These are phyloP conservation scores for Camelus bactrianus DNA, from an alignment of 2,113 vertebrate species.

Conservation along the genomic window DNA sequence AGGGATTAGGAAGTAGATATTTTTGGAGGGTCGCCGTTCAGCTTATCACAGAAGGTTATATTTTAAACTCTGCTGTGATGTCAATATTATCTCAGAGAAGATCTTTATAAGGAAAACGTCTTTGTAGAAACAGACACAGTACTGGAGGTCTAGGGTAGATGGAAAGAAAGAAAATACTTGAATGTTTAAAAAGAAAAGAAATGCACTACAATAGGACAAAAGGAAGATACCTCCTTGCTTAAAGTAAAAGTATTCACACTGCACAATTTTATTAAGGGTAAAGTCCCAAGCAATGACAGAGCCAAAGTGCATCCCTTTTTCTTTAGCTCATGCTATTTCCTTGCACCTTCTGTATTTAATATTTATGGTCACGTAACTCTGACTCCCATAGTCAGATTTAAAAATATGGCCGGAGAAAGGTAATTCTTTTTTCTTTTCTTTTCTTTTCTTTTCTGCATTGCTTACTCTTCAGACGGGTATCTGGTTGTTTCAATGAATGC, in stretches of 20 bases:
- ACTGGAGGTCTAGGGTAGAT: neutral
- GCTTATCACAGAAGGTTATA: neutral
- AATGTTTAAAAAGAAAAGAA: neutral
- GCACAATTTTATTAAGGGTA: neutral
- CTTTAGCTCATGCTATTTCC: neutral
- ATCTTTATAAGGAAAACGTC: neutral
- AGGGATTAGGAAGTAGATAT: neutral
- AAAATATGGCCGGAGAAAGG: neutral
- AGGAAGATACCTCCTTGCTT: neutral
- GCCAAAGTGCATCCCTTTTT: fast-evolving
- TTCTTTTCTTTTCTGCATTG: neutral
- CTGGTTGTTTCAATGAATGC: neutral
- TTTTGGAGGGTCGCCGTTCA: neutral
- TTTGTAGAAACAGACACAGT: neutral
- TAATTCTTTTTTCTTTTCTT: neutral
- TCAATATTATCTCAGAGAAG: neutral
- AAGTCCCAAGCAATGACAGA: neutral
- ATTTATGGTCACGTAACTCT: neutral
- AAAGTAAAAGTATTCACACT: neutral
- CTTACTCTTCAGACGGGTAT: neutral
- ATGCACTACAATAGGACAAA: neutral
- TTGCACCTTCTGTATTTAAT: neutral
- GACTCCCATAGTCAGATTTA: neutral
- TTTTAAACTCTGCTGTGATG: neutral
- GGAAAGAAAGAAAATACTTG: neutral